Base-by-base conservation (phyloP, 1,140 invertebrate genomes). In the Drosophila orena region DNA sequence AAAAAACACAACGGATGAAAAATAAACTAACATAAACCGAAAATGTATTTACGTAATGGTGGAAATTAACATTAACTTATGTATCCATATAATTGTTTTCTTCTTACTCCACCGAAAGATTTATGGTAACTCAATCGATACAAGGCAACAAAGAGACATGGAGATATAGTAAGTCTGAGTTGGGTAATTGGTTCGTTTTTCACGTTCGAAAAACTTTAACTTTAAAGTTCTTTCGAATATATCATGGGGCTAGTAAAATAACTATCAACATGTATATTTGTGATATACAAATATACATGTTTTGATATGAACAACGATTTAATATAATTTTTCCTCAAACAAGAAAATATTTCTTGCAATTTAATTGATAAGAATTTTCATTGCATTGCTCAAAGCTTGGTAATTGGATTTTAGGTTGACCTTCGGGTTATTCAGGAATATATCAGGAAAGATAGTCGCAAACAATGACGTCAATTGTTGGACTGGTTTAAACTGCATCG, bases 31-130 rank as follows among this genome's bases (percentile, higher is more conserved):
- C 72, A 74, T 40, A 69, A 74, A 47, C 52, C 30, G 52, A 74
- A 74, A 50, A 43, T 54, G 27, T 73, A 24, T 74, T 74, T 62
- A 43, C 50, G 30, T 62, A 74, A 74, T 62, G 22, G 35, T 62
- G 71, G 15, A 74, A 74, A 74, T 62, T 49, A 73, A 73, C 69
- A 73, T 54, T 52, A 72, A 72, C 61, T 70, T 70, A 70, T 69
- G 62, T 69, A 46, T 69, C 62, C 17, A 70, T 59, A 42, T 34
- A 62, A 35, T 59, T 70, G 64, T 35, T 30, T 37, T 57, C 15
- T 40, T 46, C 10, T 46, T 35, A 64, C 62, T 42, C 24, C 64
- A 70, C 35, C 35, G 50, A 56, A 35, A 69, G 66, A 56, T 56
- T 70, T 56, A 70, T 47, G 24, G 50, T 69, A 42, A 70, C 66